Percentiles rank a stretch among this genome's conserved stretches.
Conservation (phyloP, 2,888 invertebrate genomes). For the Apamea anceps region DNA sequence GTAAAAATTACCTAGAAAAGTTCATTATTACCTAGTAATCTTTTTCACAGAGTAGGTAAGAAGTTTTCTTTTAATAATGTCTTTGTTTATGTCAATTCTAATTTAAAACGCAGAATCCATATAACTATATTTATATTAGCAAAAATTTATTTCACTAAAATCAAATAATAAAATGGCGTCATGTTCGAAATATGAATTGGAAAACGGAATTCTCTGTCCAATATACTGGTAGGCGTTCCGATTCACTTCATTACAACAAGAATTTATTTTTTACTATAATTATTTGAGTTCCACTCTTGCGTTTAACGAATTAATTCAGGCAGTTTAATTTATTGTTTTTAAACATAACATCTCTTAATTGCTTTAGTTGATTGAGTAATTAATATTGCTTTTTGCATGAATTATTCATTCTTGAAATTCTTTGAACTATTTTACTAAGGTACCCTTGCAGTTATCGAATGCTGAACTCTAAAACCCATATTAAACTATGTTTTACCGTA, state of each 20-base stretch:
- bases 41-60: too few species aligned
- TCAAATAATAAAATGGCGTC: slow-evolving; percentile 22
- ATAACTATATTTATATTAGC: slow-evolving; percentile 16
- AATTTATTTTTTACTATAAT: slow-evolving; percentile 46
- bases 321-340: slow-evolving; percentile 42
- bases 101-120: not conserved
- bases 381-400: not conserved
- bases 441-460: not conserved
- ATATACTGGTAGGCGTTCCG: slow-evolving; percentile 31
- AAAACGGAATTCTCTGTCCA: slow-evolving; percentile 31
- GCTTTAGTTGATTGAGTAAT: slow-evolving; percentile 34
- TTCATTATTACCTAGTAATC: too few species aligned
- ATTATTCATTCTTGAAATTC: not conserved
- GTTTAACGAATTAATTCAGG: slow-evolving; percentile 15
- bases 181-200: slow-evolving; percentile 37
- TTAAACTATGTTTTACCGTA: not conserved
- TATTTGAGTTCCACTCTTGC: slow-evolving; percentile 28
- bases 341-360: slow-evolving; percentile 27
- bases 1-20: too few species aligned
- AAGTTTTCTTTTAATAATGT: too few species aligned
- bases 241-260: slow-evolving; percentile 22
- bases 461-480: not conserved
- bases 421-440: not conserved
- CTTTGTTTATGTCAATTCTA: too few species aligned
- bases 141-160: slow-evolving; percentile 27